Evolutionary conservation across 1,140 invertebrate genomes (phyloP), one percentile per base, ranked within the genome.

Genomic region (Pteromalus puparum): DNA sequence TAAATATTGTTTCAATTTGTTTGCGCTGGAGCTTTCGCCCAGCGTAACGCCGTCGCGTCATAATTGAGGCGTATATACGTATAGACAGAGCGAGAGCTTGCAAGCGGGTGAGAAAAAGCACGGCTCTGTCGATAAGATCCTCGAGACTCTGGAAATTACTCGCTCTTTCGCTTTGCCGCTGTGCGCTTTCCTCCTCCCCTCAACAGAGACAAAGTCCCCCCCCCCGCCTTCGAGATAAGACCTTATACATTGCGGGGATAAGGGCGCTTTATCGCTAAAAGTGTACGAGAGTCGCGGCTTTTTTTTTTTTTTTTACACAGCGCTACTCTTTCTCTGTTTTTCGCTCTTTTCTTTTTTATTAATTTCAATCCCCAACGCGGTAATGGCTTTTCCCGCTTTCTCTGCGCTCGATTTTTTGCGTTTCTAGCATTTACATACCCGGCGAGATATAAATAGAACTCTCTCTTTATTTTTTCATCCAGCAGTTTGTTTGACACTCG

Each of bases 161-260:
- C 48, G 48, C 18, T 42, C 30, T 42, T 34, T 81, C 28, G 38
- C 1, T 34, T 34, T 24, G 26, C 53, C 74, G 28, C 67, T 72
- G 28, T 21, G 30, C 6, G 67, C 30, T 74, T 65, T 76, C 38
- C 53, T 78, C 73, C 53, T 53, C 70, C 73, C 30, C 12, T 6
- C 30, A 34, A 5, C 30, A 34, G 77, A 28, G 83, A 84, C 83
- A 84, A 84, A 80, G 76, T 80, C 81, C 81, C 81, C 75, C 74
- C 78, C 72, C 6, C 38, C 38, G 21, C 68, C 7, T 26, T 34
- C 30, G 53, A 81, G 83, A 81, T 84, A 84, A 84, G 78, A 84
- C 72, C 53, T 65, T 81, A 75, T 80, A 84, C 83, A 84, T 84
- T 84, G 83, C 70, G 73, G 68, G 78, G 83, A 84, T 84, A 84